A percentile compares a stretch with the other conserved stretches of the same genome.
Conservation (phyloP, 2,113 vertebrate species). For the Podilymbus podiceps region DNA sequence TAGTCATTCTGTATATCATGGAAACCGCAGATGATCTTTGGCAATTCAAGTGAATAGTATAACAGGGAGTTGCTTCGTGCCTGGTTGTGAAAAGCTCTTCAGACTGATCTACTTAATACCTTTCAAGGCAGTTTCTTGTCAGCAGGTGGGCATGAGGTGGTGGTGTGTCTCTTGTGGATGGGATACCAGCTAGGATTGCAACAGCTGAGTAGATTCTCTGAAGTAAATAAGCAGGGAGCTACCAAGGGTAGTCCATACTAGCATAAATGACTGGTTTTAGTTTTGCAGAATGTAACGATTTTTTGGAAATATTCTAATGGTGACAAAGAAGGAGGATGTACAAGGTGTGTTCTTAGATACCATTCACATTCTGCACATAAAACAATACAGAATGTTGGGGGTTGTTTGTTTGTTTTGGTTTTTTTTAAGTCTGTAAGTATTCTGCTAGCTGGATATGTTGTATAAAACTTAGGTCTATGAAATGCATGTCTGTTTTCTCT, state of each 20-base stretch:
- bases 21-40: background rate
- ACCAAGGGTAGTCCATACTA: background rate
- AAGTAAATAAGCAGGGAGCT: background rate
- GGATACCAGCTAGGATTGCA: background rate
- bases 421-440: background rate
- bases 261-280: background rate
- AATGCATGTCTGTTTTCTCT: accelerated
- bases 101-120: background rate
- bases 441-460: background rate
- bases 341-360: background rate
- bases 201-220: background rate
- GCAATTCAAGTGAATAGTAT: background rate
- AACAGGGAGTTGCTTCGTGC: background rate
- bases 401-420: no score
- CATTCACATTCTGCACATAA: background rate
- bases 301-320: background rate
- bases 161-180: background rate
- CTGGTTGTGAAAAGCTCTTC: background rate
- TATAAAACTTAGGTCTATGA: background rate
- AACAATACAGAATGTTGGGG: background rate
- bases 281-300: background rate
- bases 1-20: background rate
- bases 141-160: background rate
- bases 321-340: background rate
- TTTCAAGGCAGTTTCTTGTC: background rate